Base-by-base conservation (phyloP, 2,888 invertebrate species). In the Baronia brevicornis region DNA sequence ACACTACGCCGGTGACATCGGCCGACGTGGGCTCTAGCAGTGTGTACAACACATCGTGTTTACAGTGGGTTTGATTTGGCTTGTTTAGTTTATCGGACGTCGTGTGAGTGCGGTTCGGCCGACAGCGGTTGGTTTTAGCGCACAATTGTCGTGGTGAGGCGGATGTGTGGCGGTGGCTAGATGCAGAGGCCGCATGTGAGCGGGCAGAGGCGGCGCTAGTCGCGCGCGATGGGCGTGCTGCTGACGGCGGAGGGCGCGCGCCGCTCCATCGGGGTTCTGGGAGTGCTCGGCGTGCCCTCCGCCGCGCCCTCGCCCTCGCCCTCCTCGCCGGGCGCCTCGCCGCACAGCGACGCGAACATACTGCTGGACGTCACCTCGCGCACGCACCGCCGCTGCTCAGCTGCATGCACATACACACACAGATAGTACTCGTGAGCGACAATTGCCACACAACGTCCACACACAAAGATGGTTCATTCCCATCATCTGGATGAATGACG, bases 311-410 rank as follows among this genome's bases (percentile, higher is more conserved):
- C 31, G 28, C 17, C 29, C 24, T 15, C 38, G 20, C 39, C 7
- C 12, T 24, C 31, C 20, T 24, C 29, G 9, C 22, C 22, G 28
- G 33, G 25, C 24, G 39, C 41, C 13, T 24, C 40, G 25, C 48
- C 63, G 50, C 74, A 63, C 55, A 77, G 56, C 33, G 78, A 60
- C 41, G 65, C 43, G 56, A 80, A 68, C 59, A 70, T 73, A 44
- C 49, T 53, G 62, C 78, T 79, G n/a, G 70, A 45, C 2, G 75
- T 68, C 49, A 84, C 73, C 59, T 82, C 84, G 44, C 63, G 72
- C 53, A 79, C 84, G 58, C 66, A 82, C 34, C 78, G 79, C 27
- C 72, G 75, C 62, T 84, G 84, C 60, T 78, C 80, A 46, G 75
- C 84, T 85, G 71, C 15, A 66, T 60, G 11, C 10, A 17, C n/a